phyloP scores from a whole-genome alignment of 2,797 vertebrate genomes.

The Hoplostethus atlanticus region DNA sequence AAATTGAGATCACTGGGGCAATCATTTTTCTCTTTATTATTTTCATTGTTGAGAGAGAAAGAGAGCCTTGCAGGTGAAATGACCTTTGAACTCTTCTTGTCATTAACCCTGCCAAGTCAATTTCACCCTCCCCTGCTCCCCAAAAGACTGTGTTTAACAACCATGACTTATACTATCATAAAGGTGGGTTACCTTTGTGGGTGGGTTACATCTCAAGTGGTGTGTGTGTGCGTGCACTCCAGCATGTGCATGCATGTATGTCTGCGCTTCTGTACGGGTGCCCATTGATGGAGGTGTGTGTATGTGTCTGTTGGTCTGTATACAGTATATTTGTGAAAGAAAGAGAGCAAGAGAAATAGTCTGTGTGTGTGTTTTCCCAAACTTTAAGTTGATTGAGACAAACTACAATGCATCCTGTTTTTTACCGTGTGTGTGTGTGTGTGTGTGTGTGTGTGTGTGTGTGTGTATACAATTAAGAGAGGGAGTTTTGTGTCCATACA shows the following conservation, averaged over 20 bases:
- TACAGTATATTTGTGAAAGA: background rate
- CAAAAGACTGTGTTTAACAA: conserved; percentile 9
- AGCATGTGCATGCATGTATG: background rate
- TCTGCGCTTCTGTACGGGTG: too few relatives aligned
- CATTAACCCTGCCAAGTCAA: conserved; percentile 45
- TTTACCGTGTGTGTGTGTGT: background rate
- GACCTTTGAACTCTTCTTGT: conserved; percentile 22
- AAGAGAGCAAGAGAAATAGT: background rate
- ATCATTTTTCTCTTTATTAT: background rate
- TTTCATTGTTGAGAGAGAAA: conserved; percentile 14
- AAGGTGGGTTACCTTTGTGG: conserved; percentile 22
- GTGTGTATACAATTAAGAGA: background rate
- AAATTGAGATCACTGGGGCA: background rate
- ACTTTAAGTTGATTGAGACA: background rate
- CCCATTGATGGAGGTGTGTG: background rate
- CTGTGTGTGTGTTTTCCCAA: background rate
- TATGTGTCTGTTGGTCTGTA: background rate
- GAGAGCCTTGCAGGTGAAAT: conserved; percentile 24
- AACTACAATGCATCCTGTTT: background rate
- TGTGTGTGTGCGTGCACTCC: conserved; percentile 4
- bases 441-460: background rate
- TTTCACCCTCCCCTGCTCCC: conserved; percentile 35
- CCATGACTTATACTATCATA: conserved; percentile 31
- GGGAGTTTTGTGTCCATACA: background rate
- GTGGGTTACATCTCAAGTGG: conserved; percentile 20